Percentiles rank a stretch among this genome's conserved stretches.
Conservation (phyloP, 2,888 invertebrate genomes). For the Lordiphosa fenestrarum region DNA sequence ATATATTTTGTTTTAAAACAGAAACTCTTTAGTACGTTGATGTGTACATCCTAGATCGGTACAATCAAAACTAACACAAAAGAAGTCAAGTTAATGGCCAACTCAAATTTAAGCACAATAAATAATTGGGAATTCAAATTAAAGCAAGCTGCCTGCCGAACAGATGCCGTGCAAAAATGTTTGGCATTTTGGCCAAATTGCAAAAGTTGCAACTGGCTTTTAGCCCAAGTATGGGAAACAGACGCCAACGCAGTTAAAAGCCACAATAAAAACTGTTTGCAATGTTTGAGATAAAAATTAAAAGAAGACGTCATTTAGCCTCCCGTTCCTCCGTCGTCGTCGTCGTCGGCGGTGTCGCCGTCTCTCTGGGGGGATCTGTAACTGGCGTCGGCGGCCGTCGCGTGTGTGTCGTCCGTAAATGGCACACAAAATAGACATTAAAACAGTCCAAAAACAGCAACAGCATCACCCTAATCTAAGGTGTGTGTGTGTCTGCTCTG, state of each 20-base stretch:
- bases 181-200: constrained; percentile 59
- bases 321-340: constrained; percentile 9
- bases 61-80: no score
- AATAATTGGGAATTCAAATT: constrained; percentile 65
- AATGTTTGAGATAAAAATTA: constrained; percentile 77
- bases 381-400: constrained; percentile 23
- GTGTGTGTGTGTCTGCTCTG: constrained; percentile 19
- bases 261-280: constrained; percentile 73
- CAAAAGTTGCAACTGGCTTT: constrained; percentile 60
- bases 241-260: constrained; percentile 70
- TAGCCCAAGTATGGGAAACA: constrained; percentile 44
- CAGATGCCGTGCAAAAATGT: constrained; percentile 65
- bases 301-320: constrained; percentile 76
- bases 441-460: constrained; percentile 40
- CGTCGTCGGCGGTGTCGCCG: neutral
- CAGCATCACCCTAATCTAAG: constrained; percentile 16
- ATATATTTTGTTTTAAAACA: no score
- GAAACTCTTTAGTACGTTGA: no score
- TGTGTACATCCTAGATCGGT: no score
- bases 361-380: constrained; percentile 19
- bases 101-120: constrained; percentile 33
- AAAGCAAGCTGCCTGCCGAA: constrained; percentile 38
- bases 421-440: constrained; percentile 75
- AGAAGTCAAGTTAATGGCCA: no score
- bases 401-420: constrained; percentile 71